Evolutionary conservation across 2,888 invertebrate species (phyloP), one percentile per base, ranked within the genome.

Genomic region (Apeira syringaria): DNA sequence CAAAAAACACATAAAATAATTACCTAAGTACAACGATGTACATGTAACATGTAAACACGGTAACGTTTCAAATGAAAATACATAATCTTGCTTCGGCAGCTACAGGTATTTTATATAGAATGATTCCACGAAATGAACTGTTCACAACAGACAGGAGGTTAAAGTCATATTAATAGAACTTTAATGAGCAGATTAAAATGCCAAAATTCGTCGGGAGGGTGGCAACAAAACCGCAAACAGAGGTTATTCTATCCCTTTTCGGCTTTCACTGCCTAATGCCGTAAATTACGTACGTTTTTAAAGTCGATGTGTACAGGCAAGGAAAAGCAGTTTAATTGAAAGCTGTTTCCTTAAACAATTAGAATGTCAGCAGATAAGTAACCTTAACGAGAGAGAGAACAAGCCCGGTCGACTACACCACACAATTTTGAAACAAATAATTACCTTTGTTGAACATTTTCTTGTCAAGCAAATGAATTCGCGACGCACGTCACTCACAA

Each of bases 281-380:
- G 55, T 60, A 69, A 70, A 68, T 70, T 62, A 64, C 61, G 50
- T 62, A 63, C 59, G 59, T 64, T 68, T 69, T 64, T 62, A 53
- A 47, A 59, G 60, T 61, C 62, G 59, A 64, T 63, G 70, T 58
- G 58, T 68, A 64, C 58, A 60, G 58, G 39, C 53, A 47, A 15
- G 49, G 52, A 57, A 63, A 58, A 62, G 61, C 48, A 47, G 60
- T 52, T 56, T 75, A 75, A 78, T 76, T 77, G 73, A 75, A 79
- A 71, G 69, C 64, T 59, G 70, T 74, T 76, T 69, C 68, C 65
- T 72, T 64, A 64, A 67, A 75, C 74, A 78, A 79, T 81, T 74
- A 77, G 61, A 61, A 68, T 74, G 72, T 76, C 76, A 71, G 71
- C 64, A 46, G 41, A 34, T 47, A 51, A 59, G 48, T 60, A 67